These are phyloP conservation scores for Callyntrura guangdongensis DNA, from an alignment of 2,888 invertebrate species.

Conservation along the genomic window DNA sequence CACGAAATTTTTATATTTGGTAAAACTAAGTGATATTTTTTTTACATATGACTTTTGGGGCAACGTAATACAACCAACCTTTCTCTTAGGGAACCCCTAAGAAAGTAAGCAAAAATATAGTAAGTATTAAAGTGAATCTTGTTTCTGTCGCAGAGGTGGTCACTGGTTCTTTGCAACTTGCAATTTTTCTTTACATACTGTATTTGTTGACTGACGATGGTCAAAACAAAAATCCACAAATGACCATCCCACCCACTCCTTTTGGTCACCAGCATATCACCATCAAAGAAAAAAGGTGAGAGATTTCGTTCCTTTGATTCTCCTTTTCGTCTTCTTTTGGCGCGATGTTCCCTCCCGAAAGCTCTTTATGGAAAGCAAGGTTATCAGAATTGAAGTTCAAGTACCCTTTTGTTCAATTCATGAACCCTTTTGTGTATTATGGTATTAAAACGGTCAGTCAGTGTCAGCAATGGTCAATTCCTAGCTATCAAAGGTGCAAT, in stretches of 20 bases:
- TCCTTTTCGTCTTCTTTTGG: background rate
- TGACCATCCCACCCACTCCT: conserved; percentile 69
- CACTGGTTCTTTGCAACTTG: conserved; percentile 25
- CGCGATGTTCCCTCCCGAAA: background rate
- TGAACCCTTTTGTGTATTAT: background rate
- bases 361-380: conserved; percentile 27
- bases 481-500: conserved; percentile 67
- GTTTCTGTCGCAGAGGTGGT: conserved; percentile 21
- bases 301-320: background rate
- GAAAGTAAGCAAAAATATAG: background rate
- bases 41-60: conserved; percentile 6
- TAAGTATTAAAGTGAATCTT: background rate
- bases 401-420: conserved; percentile 37
- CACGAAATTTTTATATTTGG: background rate
- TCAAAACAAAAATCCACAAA: conserved; percentile 70
- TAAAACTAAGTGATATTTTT: background rate
- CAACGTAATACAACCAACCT: conserved; percentile 15
- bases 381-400: conserved; percentile 64
- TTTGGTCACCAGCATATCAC: background rate
- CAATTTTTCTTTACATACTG: background rate
- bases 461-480: conserved; percentile 31
- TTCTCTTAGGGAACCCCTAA: background rate
- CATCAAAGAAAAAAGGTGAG: conserved; percentile 39
- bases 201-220: conserved; percentile 29
- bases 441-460: conserved; percentile 29